These are phyloP conservation scores for Pseudoatta argentina DNA, from an alignment of 1,140 invertebrate species.

Conservation along the genomic window DNA sequence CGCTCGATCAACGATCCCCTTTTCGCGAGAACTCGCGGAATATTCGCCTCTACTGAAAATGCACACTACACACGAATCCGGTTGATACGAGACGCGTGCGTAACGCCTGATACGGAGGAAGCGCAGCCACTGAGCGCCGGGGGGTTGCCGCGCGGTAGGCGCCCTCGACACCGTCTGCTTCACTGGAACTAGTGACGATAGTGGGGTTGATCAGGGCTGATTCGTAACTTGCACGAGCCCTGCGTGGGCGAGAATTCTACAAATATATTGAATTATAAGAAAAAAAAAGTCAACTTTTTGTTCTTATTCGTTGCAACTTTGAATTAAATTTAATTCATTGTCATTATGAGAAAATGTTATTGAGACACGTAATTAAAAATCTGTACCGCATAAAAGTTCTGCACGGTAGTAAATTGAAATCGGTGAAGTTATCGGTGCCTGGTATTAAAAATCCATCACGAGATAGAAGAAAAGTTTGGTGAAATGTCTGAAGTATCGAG, in stretches of 20 bases:
- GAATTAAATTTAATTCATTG: neutral
- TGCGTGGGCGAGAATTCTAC: neutral
- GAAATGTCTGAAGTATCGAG: neutral
- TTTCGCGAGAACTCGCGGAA: neutral
- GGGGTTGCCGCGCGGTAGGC: slow-evolving; percentile 72
- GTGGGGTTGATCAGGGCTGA: slow-evolving; percentile 39
- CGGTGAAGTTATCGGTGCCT: neutral
- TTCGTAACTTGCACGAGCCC: slow-evolving; percentile 8
- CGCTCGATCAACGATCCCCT: neutral
- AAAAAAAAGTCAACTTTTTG: neutral
- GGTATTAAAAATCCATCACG: neutral
- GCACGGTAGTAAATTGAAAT: neutral
- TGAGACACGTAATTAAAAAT: neutral
- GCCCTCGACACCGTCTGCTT: slow-evolving; percentile 60
- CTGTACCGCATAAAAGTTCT: neutral
- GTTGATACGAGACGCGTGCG: slow-evolving; percentile 36
- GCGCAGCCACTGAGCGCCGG: slow-evolving; percentile 76
- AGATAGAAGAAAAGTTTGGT: neutral
- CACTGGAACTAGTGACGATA: slow-evolving; percentile 50
- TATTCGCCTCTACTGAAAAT: slow-evolving; percentile 9
- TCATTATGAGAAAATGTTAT: neutral
- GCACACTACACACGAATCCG: slow-evolving; percentile 36
- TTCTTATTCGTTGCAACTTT: neutral
- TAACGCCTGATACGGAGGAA: slow-evolving; percentile 74
- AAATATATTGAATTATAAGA: neutral